Conservation (phyloP, 2,888 invertebrate genomes). For the Herminia tarsipennalis region DNA sequence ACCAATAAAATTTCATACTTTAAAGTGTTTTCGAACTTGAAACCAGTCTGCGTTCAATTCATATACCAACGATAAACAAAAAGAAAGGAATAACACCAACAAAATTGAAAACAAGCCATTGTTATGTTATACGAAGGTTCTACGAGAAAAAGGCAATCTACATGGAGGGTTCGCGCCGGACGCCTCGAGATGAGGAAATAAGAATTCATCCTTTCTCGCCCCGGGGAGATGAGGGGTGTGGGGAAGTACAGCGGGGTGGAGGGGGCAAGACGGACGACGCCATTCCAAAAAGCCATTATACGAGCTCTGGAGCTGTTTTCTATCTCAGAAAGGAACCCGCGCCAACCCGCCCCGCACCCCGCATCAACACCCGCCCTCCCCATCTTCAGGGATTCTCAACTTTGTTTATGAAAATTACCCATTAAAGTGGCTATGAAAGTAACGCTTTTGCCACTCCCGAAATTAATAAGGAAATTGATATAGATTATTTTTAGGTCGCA, state of each 20-base stretch:
- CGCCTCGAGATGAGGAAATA: slow-evolving; percentile 84
- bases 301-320: slow-evolving; percentile 88
- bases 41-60: slow-evolving; percentile 18
- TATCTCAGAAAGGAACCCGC: slow-evolving; percentile 82
- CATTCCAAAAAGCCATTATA: slow-evolving; percentile 90
- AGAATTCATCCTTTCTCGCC: slow-evolving; percentile 85
- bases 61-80: slow-evolving; percentile 41
- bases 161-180: slow-evolving; percentile 82
- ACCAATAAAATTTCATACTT: not conserved
- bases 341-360: slow-evolving; percentile 44
- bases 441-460: slow-evolving; percentile 82
- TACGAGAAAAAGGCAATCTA: slow-evolving; percentile 84
- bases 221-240: slow-evolving; percentile 52
- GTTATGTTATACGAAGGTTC: slow-evolving; percentile 83
- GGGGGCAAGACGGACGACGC: slow-evolving; percentile 88
- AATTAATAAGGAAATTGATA: slow-evolving; percentile 85
- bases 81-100: slow-evolving; percentile 67
- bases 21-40: slow-evolving; percentile 8
- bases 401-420: slow-evolving; percentile 85
- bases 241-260: slow-evolving; percentile 49
- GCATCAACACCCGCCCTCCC: slow-evolving; percentile 54
- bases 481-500: slow-evolving; percentile 72
- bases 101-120: slow-evolving; percentile 84
- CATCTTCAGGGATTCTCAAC: slow-evolving; percentile 77
- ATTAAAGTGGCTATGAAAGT: slow-evolving; percentile 85